Conservation (phyloP, 2,113 vertebrate genomes). For the Eidolon helvum region DNA sequence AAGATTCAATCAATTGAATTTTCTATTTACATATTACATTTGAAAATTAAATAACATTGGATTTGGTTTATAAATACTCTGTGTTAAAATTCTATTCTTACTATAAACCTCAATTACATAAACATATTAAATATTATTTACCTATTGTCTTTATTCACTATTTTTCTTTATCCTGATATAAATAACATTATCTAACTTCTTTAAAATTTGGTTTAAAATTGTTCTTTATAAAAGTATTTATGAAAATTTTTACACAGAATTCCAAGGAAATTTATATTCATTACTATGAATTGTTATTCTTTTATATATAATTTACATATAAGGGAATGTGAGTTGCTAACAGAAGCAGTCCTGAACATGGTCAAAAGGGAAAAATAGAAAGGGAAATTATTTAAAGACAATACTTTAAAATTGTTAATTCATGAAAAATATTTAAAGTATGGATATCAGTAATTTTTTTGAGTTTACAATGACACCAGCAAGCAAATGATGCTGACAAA, state of each 20-base stretch:
- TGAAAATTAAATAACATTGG: background rate
- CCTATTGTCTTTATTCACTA: background rate
- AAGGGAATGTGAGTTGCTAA: background rate
- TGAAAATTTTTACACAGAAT: background rate
- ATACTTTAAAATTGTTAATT: background rate
- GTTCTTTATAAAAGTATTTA: background rate
- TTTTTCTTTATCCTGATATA: background rate
- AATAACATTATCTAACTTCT: background rate
- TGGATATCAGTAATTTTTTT: conserved; percentile 34
- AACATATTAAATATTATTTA: background rate
- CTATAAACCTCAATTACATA: background rate
- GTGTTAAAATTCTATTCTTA: background rate
- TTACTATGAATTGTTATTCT: background rate
- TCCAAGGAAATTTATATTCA: background rate
- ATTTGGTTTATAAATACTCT: background rate
- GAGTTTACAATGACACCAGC: conserved; percentile 30
- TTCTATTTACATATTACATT: background rate
- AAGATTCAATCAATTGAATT: background rate
- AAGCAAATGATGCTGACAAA: conserved; percentile 33
- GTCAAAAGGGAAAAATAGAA: background rate
- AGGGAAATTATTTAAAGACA: conserved; percentile 25
- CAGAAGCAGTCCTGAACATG: background rate
- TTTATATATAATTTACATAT: background rate
- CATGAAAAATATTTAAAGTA: background rate
- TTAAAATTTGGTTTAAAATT: background rate